Evolutionary conservation across 2,888 invertebrate species (phyloP).

Genomic region (Orthonychiurus folsomi): DNA sequence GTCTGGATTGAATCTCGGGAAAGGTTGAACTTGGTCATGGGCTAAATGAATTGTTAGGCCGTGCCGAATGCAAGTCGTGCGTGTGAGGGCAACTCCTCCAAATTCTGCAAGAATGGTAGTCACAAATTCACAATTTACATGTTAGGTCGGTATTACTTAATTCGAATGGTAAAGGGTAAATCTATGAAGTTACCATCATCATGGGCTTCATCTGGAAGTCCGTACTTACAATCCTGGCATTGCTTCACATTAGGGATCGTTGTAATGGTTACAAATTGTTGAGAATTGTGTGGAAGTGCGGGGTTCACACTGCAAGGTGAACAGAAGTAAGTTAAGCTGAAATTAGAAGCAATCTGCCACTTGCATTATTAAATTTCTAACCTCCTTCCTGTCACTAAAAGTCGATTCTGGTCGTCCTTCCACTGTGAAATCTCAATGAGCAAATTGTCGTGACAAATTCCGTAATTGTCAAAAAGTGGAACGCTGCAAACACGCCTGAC

Average conservation of each 20-base stretch:
- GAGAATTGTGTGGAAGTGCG: slow-evolving; percentile 23
- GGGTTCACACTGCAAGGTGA: slow-evolving; percentile 20
- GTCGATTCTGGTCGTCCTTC: slow-evolving; percentile 57
- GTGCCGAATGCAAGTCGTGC: slow-evolving; percentile 71
- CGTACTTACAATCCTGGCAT: slow-evolving; percentile 32
- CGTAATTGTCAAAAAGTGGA: slow-evolving; percentile 51
- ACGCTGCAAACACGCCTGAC: slow-evolving; percentile 54
- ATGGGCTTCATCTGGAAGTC: slow-evolving; percentile 28
- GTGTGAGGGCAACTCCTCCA: slow-evolving; percentile 50
- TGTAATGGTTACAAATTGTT: slow-evolving; percentile 29
- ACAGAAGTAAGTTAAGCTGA: slow-evolving; percentile 2
- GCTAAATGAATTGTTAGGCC: slow-evolving; percentile 86
- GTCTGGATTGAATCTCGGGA: slow-evolving; percentile 57
- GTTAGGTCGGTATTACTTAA: neutral
- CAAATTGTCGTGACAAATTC: slow-evolving; percentile 47
- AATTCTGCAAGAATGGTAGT: slow-evolving; percentile 8
- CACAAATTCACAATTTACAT: neutral
- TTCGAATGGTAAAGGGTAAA: neutral
- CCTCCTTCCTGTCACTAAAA: slow-evolving; percentile 61
- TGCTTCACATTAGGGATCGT: slow-evolving; percentile 29
- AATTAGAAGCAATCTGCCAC: slow-evolving; percentile 17
- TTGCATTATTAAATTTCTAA: slow-evolving; percentile 43
- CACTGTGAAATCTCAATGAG: slow-evolving; percentile 62
- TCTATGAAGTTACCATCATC: slow-evolving; percentile 26
- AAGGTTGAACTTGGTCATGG: slow-evolving; percentile 79